Percentiles rank a stretch among this genome's conserved stretches.
Conservation (phyloP, 1,140 invertebrate species). For the Atta texana region DNA sequence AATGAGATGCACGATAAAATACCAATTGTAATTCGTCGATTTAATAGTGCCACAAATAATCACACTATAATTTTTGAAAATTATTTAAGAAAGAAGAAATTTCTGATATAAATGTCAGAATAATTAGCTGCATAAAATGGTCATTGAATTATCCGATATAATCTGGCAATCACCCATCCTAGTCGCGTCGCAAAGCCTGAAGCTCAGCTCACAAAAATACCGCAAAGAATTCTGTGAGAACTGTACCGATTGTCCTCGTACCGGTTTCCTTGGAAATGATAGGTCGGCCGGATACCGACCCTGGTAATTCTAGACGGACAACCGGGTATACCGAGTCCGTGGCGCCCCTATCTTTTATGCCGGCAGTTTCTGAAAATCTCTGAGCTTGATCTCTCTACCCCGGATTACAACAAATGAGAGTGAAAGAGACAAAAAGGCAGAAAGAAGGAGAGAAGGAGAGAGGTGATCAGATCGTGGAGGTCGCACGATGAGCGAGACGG, state of each 20-base stretch:
- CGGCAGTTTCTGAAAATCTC: constrained; percentile 82
- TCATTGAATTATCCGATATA: constrained; percentile 16
- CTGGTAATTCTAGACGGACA: constrained; percentile 83
- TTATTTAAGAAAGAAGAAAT: neutral
- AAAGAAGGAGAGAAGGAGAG: constrained; percentile 28
- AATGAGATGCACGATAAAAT: neutral
- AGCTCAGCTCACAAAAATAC: constrained; percentile 34
- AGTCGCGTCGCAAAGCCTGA: neutral
- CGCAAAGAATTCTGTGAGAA: constrained; percentile 51
- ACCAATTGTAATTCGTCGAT: neutral
- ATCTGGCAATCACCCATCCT: constrained; percentile 5
- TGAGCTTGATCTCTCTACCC: constrained; percentile 79
- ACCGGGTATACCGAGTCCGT: constrained; percentile 74
- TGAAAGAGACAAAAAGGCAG: neutral
- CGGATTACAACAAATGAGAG: neutral
- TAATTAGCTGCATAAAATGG: constrained; percentile 21
- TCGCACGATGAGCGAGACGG: constrained; percentile 35
- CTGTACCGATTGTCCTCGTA: constrained; percentile 43
- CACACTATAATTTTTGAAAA: neutral
- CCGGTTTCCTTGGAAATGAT: constrained; percentile 53
- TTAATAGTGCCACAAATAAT: neutral
- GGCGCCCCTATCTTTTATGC: constrained; percentile 84
- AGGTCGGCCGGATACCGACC: constrained; percentile 65
- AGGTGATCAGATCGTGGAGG: constrained; percentile 24
- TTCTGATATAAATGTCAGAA: neutral